Evolutionary conservation across 2,797 vertebrate species (phyloP).

Genomic region (Psittacula echo): DNA sequence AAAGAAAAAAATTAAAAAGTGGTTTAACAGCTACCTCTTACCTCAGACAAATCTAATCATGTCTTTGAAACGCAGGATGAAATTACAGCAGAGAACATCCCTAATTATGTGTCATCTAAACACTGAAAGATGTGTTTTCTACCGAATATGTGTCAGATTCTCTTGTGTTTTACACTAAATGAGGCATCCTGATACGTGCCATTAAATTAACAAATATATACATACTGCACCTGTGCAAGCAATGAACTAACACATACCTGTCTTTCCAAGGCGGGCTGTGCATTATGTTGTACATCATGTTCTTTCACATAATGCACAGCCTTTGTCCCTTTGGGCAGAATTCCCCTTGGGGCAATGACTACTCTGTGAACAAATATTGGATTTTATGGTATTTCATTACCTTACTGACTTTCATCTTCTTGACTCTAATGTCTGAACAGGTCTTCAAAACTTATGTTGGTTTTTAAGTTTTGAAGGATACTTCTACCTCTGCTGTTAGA

Average conservation of each 20-base stretch:
- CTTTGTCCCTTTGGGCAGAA: background rate
- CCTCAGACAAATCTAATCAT: background rate
- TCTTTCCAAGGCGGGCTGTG: background rate
- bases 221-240: background rate
- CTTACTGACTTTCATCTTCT: background rate
- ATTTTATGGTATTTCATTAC: background rate
- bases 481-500: background rate
- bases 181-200: background rate
- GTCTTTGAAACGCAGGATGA: background rate
- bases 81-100: background rate
- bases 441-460: background rate
- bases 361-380: background rate
- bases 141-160: background rate
- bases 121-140: background rate
- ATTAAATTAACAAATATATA: background rate
- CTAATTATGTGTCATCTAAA: background rate
- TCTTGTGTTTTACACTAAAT: background rate
- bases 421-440: background rate
- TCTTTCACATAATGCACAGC: background rate
- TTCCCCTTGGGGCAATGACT: background rate
- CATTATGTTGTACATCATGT: rapidly evolving
- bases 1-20: background rate
- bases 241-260: background rate
- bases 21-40: background rate
- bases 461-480: background rate